These are phyloP conservation scores for Coelinius sp. DNA, from an alignment of 2,888 invertebrate genomes.

Conservation along the genomic window DNA sequence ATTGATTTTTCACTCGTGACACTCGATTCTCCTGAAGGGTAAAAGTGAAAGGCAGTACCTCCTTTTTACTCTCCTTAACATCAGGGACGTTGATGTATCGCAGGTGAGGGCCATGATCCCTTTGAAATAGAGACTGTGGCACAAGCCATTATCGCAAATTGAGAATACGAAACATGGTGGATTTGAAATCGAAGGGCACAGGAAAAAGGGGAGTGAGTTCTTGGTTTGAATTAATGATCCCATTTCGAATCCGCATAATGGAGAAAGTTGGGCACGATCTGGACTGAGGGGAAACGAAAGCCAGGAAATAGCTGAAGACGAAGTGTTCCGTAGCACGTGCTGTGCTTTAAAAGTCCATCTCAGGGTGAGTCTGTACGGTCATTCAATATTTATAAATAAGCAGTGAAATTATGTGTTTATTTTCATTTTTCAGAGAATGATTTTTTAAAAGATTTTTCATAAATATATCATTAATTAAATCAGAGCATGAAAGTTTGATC, in stretches of 20 bases:
- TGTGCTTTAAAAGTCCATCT: constrained; percentile 28
- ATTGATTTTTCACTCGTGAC: constrained; percentile 33
- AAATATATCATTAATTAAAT: too few species aligned
- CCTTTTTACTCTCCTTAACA: constrained; percentile 36
- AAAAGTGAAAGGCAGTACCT: constrained; percentile 34
- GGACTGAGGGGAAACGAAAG: constrained; percentile 24
- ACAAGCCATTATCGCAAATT: constrained; percentile 48
- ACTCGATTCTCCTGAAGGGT: constrained; percentile 41
- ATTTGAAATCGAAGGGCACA: constrained; percentile 24
- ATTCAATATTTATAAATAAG: constrained; percentile 36
- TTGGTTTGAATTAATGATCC: constrained; percentile 48
- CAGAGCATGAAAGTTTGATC: too few species aligned
- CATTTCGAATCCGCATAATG: constrained; percentile 50
- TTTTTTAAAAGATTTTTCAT: too few species aligned
- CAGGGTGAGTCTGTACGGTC: not conserved
- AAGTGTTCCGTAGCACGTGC: constrained; percentile 31
- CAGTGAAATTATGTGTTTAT: not conserved
- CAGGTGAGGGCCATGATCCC: constrained; percentile 47
- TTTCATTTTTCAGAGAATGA: not conserved
- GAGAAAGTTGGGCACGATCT: constrained; percentile 47
- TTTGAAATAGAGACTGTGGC: constrained; percentile 15
- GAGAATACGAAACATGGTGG: constrained; percentile 47
- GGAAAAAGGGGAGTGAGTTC: constrained; percentile 14
- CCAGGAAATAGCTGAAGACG: constrained; percentile 40
- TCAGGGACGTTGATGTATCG: constrained; percentile 49